Conservation (phyloP, 1,140 invertebrate genomes). For the Drosophila baimaii region DNA sequence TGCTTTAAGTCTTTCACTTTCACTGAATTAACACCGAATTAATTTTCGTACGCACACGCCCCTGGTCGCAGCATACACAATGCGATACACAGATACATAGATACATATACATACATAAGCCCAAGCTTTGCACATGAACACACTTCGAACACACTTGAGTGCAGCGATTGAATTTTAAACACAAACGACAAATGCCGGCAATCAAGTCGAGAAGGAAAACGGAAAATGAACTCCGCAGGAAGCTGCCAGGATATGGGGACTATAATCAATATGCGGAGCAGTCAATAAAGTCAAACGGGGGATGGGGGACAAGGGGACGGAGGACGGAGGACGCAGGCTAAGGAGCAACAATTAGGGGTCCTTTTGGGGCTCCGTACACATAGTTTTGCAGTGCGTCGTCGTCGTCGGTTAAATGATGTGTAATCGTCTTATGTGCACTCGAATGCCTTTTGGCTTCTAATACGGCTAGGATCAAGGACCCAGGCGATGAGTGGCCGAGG, state of each 20-base stretch:
- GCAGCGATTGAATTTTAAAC: slow-evolving; percentile 79
- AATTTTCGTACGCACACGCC: slow-evolving; percentile 71
- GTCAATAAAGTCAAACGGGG: slow-evolving; percentile 63
- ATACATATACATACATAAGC: background rate
- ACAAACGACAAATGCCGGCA: slow-evolving; percentile 73
- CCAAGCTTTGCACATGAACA: slow-evolving; percentile 36
- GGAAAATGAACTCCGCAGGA: slow-evolving; percentile 38
- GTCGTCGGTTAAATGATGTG: slow-evolving; percentile 83
- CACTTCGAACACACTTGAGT: slow-evolving; percentile 47
- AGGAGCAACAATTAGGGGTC: slow-evolving; percentile 73
- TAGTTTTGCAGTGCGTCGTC: slow-evolving; percentile 68
- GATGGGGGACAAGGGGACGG: background rate
- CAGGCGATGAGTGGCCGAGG: slow-evolving; percentile 27
- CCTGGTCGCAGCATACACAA: slow-evolving; percentile 12
- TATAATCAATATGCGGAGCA: slow-evolving; percentile 79
- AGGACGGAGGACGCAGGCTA: background rate
- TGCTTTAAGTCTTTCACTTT: slow-evolving; percentile 62
- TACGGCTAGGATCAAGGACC: slow-evolving; percentile 48
- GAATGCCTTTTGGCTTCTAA: slow-evolving; percentile 84
- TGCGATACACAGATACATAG: slow-evolving; percentile 6
- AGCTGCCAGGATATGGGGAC: slow-evolving; percentile 47
- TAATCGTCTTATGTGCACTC: slow-evolving; percentile 84
- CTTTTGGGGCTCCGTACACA: slow-evolving; percentile 16
- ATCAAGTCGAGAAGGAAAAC: slow-evolving; percentile 64
- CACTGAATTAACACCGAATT: slow-evolving; percentile 80